Evolutionary conservation across 2,888 invertebrate species (phyloP).

Genomic region (Charanyca ferruginea): DNA sequence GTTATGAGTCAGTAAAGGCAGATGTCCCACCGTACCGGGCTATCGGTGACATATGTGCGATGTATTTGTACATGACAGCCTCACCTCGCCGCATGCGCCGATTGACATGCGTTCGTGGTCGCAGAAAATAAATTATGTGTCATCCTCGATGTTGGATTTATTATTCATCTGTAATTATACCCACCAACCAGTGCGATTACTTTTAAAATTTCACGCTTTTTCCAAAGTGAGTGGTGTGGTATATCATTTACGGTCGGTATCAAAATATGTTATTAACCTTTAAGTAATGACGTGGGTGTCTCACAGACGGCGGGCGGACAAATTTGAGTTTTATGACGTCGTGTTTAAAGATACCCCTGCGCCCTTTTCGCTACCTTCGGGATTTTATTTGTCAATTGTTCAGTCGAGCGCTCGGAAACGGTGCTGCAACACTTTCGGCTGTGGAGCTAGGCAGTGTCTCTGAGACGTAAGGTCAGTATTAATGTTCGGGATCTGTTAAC

Average conservation of each 20-base stretch:
- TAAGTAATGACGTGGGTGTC: no score
- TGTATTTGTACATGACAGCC: slow-evolving; percentile 51
- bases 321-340: no score
- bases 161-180: slow-evolving; percentile 48
- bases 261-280: slow-evolving; percentile 39
- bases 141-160: slow-evolving; percentile 50
- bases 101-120: slow-evolving; percentile 48
- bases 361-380: no score
- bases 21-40: slow-evolving; percentile 58
- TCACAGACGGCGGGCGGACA: no score
- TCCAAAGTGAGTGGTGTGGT: neutral
- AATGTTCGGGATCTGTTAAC: no score
- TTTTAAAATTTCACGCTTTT: slow-evolving; percentile 33
- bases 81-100: slow-evolving; percentile 45
- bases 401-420: no score
- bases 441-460: no score
- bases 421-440: no score
- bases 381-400: no score
- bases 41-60: slow-evolving; percentile 59
- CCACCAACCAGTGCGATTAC: slow-evolving; percentile 16
- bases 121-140: slow-evolving; percentile 61
- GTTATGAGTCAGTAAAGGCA: slow-evolving; percentile 60
- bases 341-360: no score
- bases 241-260: slow-evolving; percentile 25
- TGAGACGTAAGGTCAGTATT: no score